phyloP scores from a whole-genome alignment of 1,140 invertebrate species.

The Drosophila mayri region DNA sequence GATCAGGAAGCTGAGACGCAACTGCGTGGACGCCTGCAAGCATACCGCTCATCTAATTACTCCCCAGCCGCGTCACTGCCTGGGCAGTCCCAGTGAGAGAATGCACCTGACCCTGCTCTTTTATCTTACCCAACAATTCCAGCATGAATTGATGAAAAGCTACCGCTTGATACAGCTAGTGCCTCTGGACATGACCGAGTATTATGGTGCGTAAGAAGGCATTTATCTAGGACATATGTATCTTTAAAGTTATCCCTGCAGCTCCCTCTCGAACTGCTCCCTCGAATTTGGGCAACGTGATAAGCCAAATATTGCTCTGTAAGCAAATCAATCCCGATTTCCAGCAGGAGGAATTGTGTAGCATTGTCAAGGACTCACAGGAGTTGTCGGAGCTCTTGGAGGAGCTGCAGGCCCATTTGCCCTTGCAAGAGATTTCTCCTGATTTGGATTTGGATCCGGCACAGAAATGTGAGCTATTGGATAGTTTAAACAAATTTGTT shows the following conservation, averaged over 20 bases:
- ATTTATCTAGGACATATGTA: too few species aligned
- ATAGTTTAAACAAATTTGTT: background rate
- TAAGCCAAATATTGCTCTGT: constrained; percentile 94
- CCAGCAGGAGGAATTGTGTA: constrained; percentile 94
- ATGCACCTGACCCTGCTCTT: constrained; percentile 92
- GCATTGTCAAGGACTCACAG: constrained; percentile 93
- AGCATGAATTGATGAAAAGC: constrained; percentile 93
- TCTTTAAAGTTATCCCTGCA: background rate
- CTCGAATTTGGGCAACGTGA: constrained; percentile 94
- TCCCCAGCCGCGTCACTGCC: constrained; percentile 86
- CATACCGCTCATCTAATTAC: constrained; percentile 92
- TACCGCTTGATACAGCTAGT: constrained; percentile 92
- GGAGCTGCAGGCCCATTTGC: constrained; percentile 94
- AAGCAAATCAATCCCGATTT: constrained; percentile 95
- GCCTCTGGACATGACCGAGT: constrained; percentile 95
- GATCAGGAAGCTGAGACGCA: constrained; percentile 92
- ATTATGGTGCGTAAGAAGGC: constrained; percentile 90
- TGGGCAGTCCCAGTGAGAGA: constrained; percentile 50
- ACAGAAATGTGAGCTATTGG: constrained; percentile 38
- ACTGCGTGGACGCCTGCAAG: constrained; percentile 93
- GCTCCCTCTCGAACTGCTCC: constrained; percentile 94
- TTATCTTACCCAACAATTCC: constrained; percentile 93
- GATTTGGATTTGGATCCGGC: constrained; percentile 24
- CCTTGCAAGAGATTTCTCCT: constrained; percentile 86
- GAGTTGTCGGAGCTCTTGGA: constrained; percentile 91